A percentile compares a stretch with the other conserved stretches of the same genome.
phyloP scores from a whole-genome alignment of 1,140 invertebrate species.

The Leucophenga varia region DNA sequence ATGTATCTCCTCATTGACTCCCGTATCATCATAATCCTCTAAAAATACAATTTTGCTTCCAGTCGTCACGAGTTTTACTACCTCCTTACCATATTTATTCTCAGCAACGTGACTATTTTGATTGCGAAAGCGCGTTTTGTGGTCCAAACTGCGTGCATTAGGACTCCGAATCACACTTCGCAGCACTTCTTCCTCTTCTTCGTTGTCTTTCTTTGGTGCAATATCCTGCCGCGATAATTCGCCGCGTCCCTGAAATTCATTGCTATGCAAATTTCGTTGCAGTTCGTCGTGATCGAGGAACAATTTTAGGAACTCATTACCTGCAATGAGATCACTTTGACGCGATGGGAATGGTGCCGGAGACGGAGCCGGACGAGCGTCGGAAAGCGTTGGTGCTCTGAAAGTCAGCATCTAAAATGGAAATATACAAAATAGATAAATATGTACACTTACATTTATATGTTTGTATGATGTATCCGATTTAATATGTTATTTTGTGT shows the following conservation, averaged over 20 bases:
- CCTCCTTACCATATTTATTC: slow-evolving; percentile 18
- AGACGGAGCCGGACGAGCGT: neutral
- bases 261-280: slow-evolving; percentile 40
- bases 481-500: too few species aligned
- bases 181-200: neutral
- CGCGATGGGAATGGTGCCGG: slow-evolving; percentile 17
- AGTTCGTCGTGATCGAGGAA: slow-evolving; percentile 45
- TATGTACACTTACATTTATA: too few species aligned
- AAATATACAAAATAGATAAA: too few species aligned
- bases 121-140: slow-evolving; percentile 35
- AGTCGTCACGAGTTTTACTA: slow-evolving; percentile 44
- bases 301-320: slow-evolving; percentile 53
- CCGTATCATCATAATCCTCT: slow-evolving; percentile 29
- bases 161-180: slow-evolving; percentile 7
- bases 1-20: neutral
- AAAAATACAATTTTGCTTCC: slow-evolving; percentile 54
- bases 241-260: slow-evolving; percentile 22
- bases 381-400: neutral
- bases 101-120: slow-evolving; percentile 20
- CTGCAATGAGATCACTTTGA: slow-evolving; percentile 49
- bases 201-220: neutral
- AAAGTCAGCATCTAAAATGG: slow-evolving; percentile 35
- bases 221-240: slow-evolving; percentile 5
- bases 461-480: too few species aligned
- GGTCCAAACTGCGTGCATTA: slow-evolving; percentile 33